Base-by-base conservation (phyloP, 2,797 vertebrate species). In the Knipowitschia caucasica region DNA sequence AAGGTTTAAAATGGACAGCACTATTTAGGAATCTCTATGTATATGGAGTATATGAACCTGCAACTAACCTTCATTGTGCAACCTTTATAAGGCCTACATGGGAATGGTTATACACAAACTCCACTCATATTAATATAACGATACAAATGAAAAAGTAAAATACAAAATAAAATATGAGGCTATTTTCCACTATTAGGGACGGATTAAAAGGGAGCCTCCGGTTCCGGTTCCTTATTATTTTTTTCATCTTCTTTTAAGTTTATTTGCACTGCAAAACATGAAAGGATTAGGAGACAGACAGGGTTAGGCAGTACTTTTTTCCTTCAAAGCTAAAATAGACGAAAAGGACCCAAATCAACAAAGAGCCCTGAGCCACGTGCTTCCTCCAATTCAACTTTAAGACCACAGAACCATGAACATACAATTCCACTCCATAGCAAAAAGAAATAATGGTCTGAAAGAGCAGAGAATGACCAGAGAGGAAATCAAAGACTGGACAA, bases 401-500 rank as follows among this genome's bases (percentile, higher is more conserved):
- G 57, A 66, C 6, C 9, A 52, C 23, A 49, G 0, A 23, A 24
- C 10, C 0, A 3, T 54, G 1, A 40, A 59, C n/a, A 56, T 30
- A 2, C 38, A 60, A 53, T 8, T 24, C 20, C 2, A 40, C 50
- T 47, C 40, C 20, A 59, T 27, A 50, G 11, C 29, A 18, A 47
- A 2, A 20, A 8, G 14, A 38, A 35, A 52, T 33, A 49, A 34
- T 23, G 7, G 46, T 23, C n/a, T 44, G 33, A 34, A 17, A 59
- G 36, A 24, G 24, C 38, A 27, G 30, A 25, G 5, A 24, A 14
- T 25, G 25, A 50, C 26, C 65, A 56, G 14, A 52, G 9, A 8
- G 18, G 17, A 43, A 59, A 57, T 56, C 27, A 59, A 53, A 46
- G 31, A 45, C 36, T 29, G 50, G 38, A 62, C 60, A 57, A 62